Conservation (phyloP, 2,888 invertebrate species). For the Lepeophtheirus nordmannii region DNA sequence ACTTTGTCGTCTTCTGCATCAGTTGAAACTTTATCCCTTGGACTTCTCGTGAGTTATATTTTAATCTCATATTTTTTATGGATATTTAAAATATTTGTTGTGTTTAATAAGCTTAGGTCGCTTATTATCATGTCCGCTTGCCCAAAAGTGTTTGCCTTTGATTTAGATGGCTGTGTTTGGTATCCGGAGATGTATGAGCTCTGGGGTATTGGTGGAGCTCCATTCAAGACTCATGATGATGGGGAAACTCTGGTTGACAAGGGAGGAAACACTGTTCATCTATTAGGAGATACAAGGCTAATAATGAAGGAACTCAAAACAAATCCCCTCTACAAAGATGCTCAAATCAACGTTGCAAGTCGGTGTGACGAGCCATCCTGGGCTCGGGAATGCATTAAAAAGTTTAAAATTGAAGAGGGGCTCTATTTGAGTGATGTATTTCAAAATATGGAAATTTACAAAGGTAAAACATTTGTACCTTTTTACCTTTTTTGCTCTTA, state of each 20-base stretch:
- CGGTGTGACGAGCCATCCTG: slow-evolving; percentile 21
- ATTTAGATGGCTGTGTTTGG: slow-evolving; percentile 22
- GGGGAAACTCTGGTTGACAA: slow-evolving; percentile 10
- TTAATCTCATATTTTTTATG: no score
- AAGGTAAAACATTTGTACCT: background rate
- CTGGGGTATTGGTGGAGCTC: slow-evolving; percentile 21
- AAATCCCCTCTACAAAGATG: slow-evolving; percentile 8
- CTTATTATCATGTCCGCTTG: no score
- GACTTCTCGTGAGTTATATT: no score
- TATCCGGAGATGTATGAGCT: slow-evolving; percentile 20
- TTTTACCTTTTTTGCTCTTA: no score
- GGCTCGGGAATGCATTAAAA: slow-evolving; percentile 19
- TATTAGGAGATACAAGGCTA: slow-evolving; percentile 11
- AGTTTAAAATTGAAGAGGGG: slow-evolving; percentile 6
- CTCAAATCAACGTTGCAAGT: slow-evolving; percentile 11
- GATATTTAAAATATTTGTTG: no score
- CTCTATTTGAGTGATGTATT: slow-evolving; percentile 11
- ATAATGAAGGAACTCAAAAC: slow-evolving; percentile 11
- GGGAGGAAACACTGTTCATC: background rate
- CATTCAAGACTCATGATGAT: slow-evolving; percentile 8
- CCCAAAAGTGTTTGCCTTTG: background rate
- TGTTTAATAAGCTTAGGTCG: no score
- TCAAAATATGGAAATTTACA: slow-evolving; percentile 21
- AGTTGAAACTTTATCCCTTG: no score
- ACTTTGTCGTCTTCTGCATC: no score